Conservation (phyloP, 2,113 vertebrate genomes). For the Fregata magnificens region DNA sequence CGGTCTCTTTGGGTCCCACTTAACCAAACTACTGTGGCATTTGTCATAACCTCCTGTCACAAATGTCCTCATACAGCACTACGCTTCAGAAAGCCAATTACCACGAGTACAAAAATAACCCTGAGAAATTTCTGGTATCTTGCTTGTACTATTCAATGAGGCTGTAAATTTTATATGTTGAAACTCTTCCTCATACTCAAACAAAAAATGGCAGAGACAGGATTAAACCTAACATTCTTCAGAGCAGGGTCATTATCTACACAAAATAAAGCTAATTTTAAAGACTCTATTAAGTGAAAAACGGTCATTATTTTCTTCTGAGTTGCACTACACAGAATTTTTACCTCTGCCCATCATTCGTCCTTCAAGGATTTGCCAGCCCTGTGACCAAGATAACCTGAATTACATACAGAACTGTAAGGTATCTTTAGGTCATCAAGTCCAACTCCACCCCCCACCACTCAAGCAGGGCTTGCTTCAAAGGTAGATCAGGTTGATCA, state of each 20-base stretch:
- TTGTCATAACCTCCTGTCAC: not conserved
- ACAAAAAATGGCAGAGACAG: not conserved
- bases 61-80: not conserved
- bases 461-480: not conserved
- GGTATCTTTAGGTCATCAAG: not conserved
- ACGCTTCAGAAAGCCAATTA: not conserved
- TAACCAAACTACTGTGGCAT: not conserved
- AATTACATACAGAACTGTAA: not conserved
- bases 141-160: not conserved
- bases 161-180: not conserved
- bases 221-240: not conserved
- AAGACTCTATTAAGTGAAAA: not conserved
- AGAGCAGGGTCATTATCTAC: not conserved
- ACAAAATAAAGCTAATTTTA: not conserved
- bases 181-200: not conserved
- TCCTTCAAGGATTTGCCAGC: not conserved
- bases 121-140: not conserved
- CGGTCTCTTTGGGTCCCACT: not conserved
- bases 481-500: not conserved
- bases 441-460: fast-evolving
- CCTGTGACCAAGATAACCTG: not conserved
- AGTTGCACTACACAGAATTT: not conserved
- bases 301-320: not conserved
- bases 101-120: not conserved
- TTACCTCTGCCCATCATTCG: not conserved